These are phyloP conservation scores for Diabrotica virgifera DNA, from an alignment of 1,140 invertebrate genomes.

Conservation along the genomic window DNA sequence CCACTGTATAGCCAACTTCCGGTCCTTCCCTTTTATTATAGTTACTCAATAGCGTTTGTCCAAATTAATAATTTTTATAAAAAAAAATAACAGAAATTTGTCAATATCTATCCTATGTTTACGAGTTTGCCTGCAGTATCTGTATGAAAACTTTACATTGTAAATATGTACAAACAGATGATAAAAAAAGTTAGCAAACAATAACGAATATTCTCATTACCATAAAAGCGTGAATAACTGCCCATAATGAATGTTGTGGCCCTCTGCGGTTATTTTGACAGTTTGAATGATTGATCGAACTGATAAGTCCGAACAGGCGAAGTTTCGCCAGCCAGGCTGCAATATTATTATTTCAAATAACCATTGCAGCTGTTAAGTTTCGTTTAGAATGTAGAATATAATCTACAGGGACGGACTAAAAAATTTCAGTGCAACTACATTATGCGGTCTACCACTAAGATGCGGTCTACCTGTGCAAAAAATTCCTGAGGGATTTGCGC, in stretches of 20 bases:
- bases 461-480: too few relatives aligned
- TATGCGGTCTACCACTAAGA: too few relatives aligned
- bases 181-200: background rate
- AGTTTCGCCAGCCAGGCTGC: slow-evolving; percentile 7
- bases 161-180: background rate
- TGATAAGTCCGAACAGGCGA: background rate
- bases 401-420: too few relatives aligned
- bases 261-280: slow-evolving; percentile 10
- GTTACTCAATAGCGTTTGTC: too few relatives aligned
- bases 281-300: slow-evolving; percentile 9
- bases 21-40: too few relatives aligned
- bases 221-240: slow-evolving; percentile 4
- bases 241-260: slow-evolving; percentile 4
- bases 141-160: background rate
- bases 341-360: slow-evolving; percentile 5
- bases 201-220: background rate
- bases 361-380: slow-evolving; percentile 2
- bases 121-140: background rate
- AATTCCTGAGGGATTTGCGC: too few relatives aligned
- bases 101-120: background rate
- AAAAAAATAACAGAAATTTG: too few relatives aligned
- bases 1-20: too few relatives aligned
- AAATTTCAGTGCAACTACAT: too few relatives aligned
- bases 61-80: too few relatives aligned
- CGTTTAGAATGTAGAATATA: background rate